Evolutionary conservation across 2,113 vertebrate species (phyloP), one percentile per base, ranked within the genome.

Genomic region (Aptenodytes patagonicus): DNA sequence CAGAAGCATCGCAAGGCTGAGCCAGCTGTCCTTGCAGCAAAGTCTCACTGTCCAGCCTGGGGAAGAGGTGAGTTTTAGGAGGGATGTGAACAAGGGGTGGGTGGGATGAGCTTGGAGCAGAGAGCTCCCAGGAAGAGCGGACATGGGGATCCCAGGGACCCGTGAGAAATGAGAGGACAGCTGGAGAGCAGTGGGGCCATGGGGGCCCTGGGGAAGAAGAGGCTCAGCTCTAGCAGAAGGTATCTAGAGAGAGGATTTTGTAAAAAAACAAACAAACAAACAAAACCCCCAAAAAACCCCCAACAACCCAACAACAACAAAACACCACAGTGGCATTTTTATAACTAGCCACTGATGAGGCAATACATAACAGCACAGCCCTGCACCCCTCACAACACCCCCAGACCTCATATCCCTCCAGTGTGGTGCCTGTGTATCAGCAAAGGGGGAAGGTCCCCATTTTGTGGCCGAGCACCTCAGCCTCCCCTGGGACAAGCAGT

Each of bases 141-240:
- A 38, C 28, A 44, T 10, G 6, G 42, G 36, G 17, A 44, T 8
- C 42, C 60, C 2, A 11, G 29, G 68, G 17, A 65, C 38, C 25
- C 7, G 2, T 4, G 7, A 46, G 38, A 65, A 36, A 54, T 0
- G 2, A 70, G 21, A 51, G 16, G n/a, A 29, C 64, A 58, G 8
- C 17, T 1, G 3, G 31, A 20, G 31, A 69, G 42, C 16, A 32
- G 29, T 0, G 0, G 16, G 34, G 21, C 11, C 0, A 0, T 8
- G 7, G 32, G 32, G 15, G 21, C 12, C 25, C 11, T 4, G 9
- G 20, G 36, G 26, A 54, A 31, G 21, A 21, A 0, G 0, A 47
- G n/a, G 42, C 42, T 62, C 26, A 38, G 62, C 29, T 71, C 62
- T 12, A 36, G 28, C 31, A 52, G 34, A 46, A 52, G 44, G 42